These are phyloP conservation scores for Drosophila tsacasi DNA, from an alignment of 1,140 invertebrate genomes.

Conservation along the genomic window DNA sequence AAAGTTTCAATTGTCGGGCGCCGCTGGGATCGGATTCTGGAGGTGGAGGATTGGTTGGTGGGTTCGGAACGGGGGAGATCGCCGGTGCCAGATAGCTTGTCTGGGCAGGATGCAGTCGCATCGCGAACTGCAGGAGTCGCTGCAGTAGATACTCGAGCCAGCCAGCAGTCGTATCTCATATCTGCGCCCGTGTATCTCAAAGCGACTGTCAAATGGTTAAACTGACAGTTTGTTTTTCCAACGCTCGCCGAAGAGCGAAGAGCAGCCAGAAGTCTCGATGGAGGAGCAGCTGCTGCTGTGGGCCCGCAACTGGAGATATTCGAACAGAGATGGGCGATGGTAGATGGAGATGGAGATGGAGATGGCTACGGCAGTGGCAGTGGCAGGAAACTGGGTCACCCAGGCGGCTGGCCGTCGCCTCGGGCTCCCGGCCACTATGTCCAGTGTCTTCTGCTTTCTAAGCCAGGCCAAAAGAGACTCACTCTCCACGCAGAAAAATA, in stretches of 20 bases:
- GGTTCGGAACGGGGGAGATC: slow-evolving; percentile 20
- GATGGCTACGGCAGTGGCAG: slow-evolving; percentile 38
- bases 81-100: slow-evolving; percentile 56
- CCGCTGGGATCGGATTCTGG: slow-evolving; percentile 50
- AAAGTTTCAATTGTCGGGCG: slow-evolving; percentile 80
- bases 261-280: slow-evolving; percentile 6
- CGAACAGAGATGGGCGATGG: slow-evolving; percentile 23
- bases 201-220: slow-evolving; percentile 81
- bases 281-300: slow-evolving; percentile 21
- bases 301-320: slow-evolving; percentile 34
- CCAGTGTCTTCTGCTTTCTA: slow-evolving; percentile 75
- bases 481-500: slow-evolving; percentile 13
- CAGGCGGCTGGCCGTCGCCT: slow-evolving; percentile 40
- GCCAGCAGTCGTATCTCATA: slow-evolving; percentile 68
- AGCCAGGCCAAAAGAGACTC: slow-evolving; percentile 33
- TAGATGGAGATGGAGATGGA: slow-evolving; percentile 18
- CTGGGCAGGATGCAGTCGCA: slow-evolving; percentile 55
- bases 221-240: slow-evolving; percentile 78
- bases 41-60: slow-evolving; percentile 11
- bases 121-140: slow-evolving; percentile 46
- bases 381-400: slow-evolving; percentile 68
- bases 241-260: slow-evolving; percentile 21
- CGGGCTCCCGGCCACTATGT: slow-evolving; percentile 28
- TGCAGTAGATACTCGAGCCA: slow-evolving; percentile 36
- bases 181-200: slow-evolving; percentile 78